Conservation (phyloP, 2,797 vertebrate species). For the Trichosurus vulpecula region DNA sequence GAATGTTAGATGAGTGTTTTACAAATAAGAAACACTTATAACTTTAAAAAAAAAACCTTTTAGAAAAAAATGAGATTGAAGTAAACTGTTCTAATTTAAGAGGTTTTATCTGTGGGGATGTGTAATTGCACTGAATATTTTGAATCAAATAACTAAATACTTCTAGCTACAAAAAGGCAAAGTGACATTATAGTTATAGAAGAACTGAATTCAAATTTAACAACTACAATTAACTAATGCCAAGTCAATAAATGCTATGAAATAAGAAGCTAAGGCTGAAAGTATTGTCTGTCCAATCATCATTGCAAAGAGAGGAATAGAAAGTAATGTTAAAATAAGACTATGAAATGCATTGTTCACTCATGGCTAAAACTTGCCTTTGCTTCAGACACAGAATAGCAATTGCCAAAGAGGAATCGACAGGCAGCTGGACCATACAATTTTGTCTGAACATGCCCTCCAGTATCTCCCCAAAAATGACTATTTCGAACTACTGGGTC, state of each 20-base stretch:
- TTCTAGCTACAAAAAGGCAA: slow-evolving; percentile 58
- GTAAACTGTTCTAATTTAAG: slow-evolving; percentile 56
- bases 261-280: slow-evolving; percentile 36
- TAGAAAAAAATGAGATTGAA: slow-evolving; percentile 37
- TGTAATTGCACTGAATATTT: slow-evolving; percentile 65
- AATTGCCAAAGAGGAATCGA: slow-evolving; percentile 40
- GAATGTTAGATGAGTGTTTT: slow-evolving; percentile 46
- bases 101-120: slow-evolving; percentile 41
- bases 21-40: slow-evolving; percentile 34
- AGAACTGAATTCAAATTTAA: slow-evolving; percentile 52
- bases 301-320: slow-evolving; percentile 48
- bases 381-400: slow-evolving; percentile 49
- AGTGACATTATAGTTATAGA: slow-evolving; percentile 22
- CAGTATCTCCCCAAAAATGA: neutral
- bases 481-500: neutral
- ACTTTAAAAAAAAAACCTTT: slow-evolving; percentile 13
- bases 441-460: slow-evolving; percentile 45
- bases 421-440: slow-evolving; percentile 31
- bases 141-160: slow-evolving; percentile 55
- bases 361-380: slow-evolving; percentile 44
- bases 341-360: slow-evolving; percentile 34
- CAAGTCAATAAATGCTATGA: slow-evolving; percentile 57
- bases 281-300: slow-evolving; percentile 29
- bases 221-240: slow-evolving; percentile 53
- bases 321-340: slow-evolving; percentile 57